phyloP scores from a whole-genome alignment of 2,888 invertebrate species.

The Sthenelais limicola region DNA sequence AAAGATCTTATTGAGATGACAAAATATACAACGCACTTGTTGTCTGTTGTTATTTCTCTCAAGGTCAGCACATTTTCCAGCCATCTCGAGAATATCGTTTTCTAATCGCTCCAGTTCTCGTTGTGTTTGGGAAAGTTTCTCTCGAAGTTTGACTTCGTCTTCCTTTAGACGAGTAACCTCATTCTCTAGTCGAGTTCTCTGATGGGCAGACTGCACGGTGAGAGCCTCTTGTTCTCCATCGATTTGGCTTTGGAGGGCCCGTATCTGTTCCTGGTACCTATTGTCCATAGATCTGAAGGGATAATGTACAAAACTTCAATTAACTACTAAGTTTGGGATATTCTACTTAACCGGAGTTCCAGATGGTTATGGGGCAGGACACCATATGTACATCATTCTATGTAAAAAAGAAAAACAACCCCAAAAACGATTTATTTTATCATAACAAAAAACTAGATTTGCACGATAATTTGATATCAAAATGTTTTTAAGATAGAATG shows the following conservation, averaged over 20 bases:
- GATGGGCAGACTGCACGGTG: slow-evolving; percentile 71
- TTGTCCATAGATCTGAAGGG: slow-evolving; percentile 79
- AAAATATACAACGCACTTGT: no score
- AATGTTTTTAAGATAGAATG: no score
- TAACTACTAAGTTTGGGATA: no score
- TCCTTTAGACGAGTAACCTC: slow-evolving; percentile 79
- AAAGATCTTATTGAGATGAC: no score
- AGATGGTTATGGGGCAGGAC: no score
- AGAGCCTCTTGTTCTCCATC: slow-evolving; percentile 75
- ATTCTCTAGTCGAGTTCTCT: slow-evolving; percentile 75
- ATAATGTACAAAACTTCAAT: no score
- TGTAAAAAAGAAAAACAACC: no score
- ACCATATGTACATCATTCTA: no score
- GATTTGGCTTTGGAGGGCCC: slow-evolving; percentile 77
- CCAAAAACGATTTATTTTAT: no score
- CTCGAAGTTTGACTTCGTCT: slow-evolving; percentile 80
- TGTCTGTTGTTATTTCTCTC: slow-evolving; percentile 63
- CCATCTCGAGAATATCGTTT: slow-evolving; percentile 73
- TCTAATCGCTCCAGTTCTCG: slow-evolving; percentile 78
- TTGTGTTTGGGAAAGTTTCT: slow-evolving; percentile 77
- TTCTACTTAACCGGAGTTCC: no score
- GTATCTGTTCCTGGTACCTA: slow-evolving; percentile 83
- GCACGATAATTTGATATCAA: no score
- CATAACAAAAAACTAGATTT: no score
- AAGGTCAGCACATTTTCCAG: slow-evolving; percentile 78